Percentiles rank a stretch among this genome's conserved stretches.
Evolutionary conservation across 2,888 invertebrate species (phyloP).

Genomic region (Heliconius sara): DNA sequence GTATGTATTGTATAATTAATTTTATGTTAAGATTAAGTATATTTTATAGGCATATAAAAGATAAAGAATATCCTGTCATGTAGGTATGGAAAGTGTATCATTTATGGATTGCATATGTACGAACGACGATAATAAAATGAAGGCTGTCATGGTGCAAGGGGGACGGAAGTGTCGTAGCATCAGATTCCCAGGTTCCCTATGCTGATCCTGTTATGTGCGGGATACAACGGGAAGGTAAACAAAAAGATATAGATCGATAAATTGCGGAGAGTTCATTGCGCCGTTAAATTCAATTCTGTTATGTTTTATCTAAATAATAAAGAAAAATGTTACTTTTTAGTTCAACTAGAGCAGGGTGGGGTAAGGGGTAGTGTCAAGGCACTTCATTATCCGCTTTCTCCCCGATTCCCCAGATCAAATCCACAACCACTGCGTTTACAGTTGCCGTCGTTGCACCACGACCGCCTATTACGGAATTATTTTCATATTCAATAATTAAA

Average conservation of each 20-base stretch:
- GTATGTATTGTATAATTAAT: constrained; percentile 5
- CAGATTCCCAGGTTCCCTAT: too few relatives aligned
- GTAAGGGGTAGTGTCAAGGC: neutral
- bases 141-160: too few relatives aligned
- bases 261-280: too few relatives aligned
- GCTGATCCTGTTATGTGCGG: too few relatives aligned
- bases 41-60: neutral
- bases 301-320: too few relatives aligned
- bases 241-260: too few relatives aligned
- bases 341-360: too few relatives aligned
- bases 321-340: too few relatives aligned
- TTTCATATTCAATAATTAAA: constrained; percentile 9
- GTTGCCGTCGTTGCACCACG: neutral
- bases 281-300: too few relatives aligned
- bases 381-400: too few relatives aligned
- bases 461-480: neutral
- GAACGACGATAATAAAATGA: neutral
- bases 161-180: too few relatives aligned
- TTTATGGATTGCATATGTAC: neutral
- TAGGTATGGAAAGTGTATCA: neutral
- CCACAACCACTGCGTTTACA: neutral
- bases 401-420: neutral
- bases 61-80: neutral
- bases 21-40: neutral
- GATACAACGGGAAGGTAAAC: too few relatives aligned